Evolutionary conservation across 2,113 vertebrate species (phyloP).

Genomic region (Trochalopteron elliotii): DNA sequence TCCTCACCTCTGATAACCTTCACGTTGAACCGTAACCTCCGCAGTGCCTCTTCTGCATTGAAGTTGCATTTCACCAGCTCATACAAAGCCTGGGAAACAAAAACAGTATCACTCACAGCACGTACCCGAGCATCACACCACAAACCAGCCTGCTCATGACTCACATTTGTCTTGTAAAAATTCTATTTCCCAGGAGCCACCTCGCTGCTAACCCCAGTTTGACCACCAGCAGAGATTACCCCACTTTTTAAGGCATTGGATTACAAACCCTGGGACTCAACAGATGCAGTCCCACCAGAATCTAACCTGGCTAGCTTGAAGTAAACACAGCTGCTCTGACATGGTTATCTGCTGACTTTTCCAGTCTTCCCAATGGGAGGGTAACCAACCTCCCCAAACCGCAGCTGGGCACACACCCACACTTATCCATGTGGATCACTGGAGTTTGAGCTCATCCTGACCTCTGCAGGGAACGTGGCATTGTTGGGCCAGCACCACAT

Average conservation of each 20-base stretch:
- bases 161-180: background rate
- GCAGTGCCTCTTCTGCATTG: constrained; percentile 88
- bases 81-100: constrained; percentile 85
- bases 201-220: background rate
- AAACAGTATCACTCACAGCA: background rate
- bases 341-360: background rate
- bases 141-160: background rate
- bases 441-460: background rate
- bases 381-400: background rate
- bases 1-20: constrained; percentile 90
- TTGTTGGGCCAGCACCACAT: background rate
- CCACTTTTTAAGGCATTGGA: background rate
- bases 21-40: constrained; percentile 89
- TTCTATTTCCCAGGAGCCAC: background rate
- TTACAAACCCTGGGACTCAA: background rate
- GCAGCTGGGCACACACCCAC: background rate
- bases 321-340: background rate
- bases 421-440: background rate
- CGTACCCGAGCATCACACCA: background rate
- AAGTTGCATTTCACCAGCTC: constrained; percentile 95
- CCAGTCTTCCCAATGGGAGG: background rate
- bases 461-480: background rate
- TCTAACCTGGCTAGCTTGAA: background rate
- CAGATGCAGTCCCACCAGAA: background rate
- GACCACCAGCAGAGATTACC: background rate